Base-by-base conservation (phyloP, 2,797 vertebrate genomes). In the Schizopygopsis pylzovi region DNA sequence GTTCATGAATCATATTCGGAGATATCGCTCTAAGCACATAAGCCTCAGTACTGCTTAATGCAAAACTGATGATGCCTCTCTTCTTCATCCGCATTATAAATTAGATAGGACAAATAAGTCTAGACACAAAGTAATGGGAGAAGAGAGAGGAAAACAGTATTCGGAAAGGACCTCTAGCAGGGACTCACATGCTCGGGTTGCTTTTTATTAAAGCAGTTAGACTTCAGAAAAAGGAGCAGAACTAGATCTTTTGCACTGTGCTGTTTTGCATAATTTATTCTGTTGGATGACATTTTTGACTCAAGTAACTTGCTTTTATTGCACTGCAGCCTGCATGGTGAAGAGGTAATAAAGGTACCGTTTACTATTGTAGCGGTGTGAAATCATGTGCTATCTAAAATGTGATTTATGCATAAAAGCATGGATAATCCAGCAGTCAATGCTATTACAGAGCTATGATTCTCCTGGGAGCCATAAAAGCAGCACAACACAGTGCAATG, bases 41-140 rank as follows among this genome's bases (percentile, higher is more conserved):
- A 59, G 18, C 70, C 25, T 82, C 13, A 11, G 71, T n/a, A n/a
- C 28, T 65, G 28, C 28, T 76, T 76, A 83, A 83, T 76, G 43
- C 59, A 65, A 63, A 65, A 83, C 56, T 65, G 43, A 83, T 52
- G 59, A 76, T 76, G 25, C 25, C 41, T 37, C 43, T 39, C 15
- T 4, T 6, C 28, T 68, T 54, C 8, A 63, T 67, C 67, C 78
- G 12, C 13, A n/a, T 56, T 70, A 25, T 41, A 22, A 72, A 28
- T 45, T 28, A 43, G 56, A 78, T 61, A 25, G 37, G 7, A 61
- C 59, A 47, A 37, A 22, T 18, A 56, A 56, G n/a, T 65, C 61
- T 45, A 49, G 61, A 80, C 41, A 56, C 49, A 49, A 49, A 20
- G 16, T 49, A 65, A 47, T 37, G 41, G 41, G 6, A 80, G 15